Base-by-base conservation (phyloP, 2,888 invertebrate genomes). In the Ophion ventricosus region DNA sequence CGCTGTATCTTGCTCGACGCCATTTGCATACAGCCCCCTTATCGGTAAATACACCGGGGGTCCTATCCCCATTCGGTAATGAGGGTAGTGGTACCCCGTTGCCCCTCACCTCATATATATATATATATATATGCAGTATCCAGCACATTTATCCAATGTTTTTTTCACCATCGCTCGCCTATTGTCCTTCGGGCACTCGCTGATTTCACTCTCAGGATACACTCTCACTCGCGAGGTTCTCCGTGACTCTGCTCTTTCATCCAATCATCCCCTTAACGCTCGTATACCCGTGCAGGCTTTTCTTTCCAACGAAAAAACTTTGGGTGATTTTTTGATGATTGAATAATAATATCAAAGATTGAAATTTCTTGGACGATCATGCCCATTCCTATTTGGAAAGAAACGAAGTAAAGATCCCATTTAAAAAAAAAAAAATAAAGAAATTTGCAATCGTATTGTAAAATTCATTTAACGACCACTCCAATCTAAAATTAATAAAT, bases 21-120 rank as follows among this genome's bases (percentile, higher is more conserved):
- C 91, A 92, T 92, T 92, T 92, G 92, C 92, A 92, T 92, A 90
- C 90, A 89, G 89, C 90, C 91, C 92, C 92, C 91, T 92, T 92
- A 92, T 92, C 92, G 91, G 92, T 91, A 92, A 92, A 92, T 92
- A 92, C 88, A 90, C 91, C 90, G 90, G 89, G 91, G 91, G 90
- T 90, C 89, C 91, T 70, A 57, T 67, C 59, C 66, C 78, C 82
- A 64, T 82, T 76, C 73, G 73, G 90, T 92, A 92, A 92, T 92
- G 92, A 92, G 91, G 91, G 89, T 89, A 76, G 79, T 73, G 72
- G 79, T 82, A 77, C 82, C 89, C 90, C 89, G 80, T 83, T 85
- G 87, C 87, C 86, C 87, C 84, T 87, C 87, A 29, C 67, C 82
- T 83, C 72, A 86, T 26, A 11, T 54, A n/a, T 7, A 40, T 29